Base-by-base conservation (phyloP, 2,797 vertebrate genomes). In the Syngnathus rostellatus region DNA sequence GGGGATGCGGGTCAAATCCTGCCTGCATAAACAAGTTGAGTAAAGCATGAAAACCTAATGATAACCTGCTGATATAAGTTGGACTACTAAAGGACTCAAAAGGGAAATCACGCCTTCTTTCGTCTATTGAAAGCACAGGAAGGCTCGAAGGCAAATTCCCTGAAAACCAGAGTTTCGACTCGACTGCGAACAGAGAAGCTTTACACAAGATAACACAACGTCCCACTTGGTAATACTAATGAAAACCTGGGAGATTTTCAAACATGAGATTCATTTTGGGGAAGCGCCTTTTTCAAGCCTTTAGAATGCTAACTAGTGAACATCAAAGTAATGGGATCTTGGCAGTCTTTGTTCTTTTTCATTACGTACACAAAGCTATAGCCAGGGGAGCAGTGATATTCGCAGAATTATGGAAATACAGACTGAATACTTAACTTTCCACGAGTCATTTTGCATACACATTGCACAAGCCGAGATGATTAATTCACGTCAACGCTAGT, bases 1-100 rank as follows among this genome's bases (percentile, higher is more conserved):
- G 92, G 1, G 94, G 91, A 67, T 98, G 96, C 0, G 95, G 94
- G 84, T 98, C 96, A 23, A 98, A 98, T 4, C 94, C 94, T 0
- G 94, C 93, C 96, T 98, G 86, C 69, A 6, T 25, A 37, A 23
- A 43, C 12, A 72, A 76, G n/a, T 57, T 25, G 11, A 67, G 48
- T 25, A 11, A 58, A 65, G 58, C 62, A 63, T 82, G 63, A 75
- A 68, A 64, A 69, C 70, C 69, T 73, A 51, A 43, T 39, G 40
- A 69, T 68, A 73, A 72, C 40, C 63, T 38, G 68, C 48, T 69
- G 67, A 72, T 65, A 76, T 59, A 68, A 77, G 78, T 77, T 63
- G 76, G 57, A 58, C 65, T 67, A 69, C 67, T 68, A 68, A 72
- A 76, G 75, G 77, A 73, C 79, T 79, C 77, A 71, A 76, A 76